phyloP scores from a whole-genome alignment of 2,113 vertebrate species.

The Crotalus helleri region DNA sequence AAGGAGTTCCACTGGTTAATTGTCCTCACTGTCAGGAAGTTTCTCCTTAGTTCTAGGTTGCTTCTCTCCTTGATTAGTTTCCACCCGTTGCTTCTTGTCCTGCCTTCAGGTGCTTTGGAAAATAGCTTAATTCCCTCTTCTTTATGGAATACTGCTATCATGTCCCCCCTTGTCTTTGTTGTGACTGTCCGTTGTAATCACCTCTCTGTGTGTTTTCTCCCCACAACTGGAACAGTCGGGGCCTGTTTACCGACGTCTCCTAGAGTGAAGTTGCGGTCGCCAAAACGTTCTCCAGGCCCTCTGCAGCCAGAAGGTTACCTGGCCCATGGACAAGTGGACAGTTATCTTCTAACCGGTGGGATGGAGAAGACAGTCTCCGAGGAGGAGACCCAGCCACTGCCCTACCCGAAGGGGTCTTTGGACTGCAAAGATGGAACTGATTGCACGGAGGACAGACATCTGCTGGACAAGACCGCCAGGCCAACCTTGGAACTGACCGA shows the following conservation, averaged over 20 bases:
- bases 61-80: too few species aligned
- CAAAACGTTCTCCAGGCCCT: background rate
- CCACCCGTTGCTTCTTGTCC: too few species aligned
- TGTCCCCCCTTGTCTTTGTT: too few species aligned
- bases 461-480: constrained; percentile 65
- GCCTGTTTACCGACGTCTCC: constrained; percentile 26
- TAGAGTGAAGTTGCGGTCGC: constrained; percentile 8
- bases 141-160: too few species aligned
- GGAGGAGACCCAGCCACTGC: constrained; percentile 68
- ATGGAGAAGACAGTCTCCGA: constrained; percentile 85
- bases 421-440: constrained; percentile 69
- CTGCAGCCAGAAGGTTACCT: background rate
- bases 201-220: constrained; percentile 10
- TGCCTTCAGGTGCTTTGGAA: too few species aligned
- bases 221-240: constrained; percentile 29
- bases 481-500: constrained; percentile 49
- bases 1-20: too few species aligned
- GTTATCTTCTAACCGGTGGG: constrained; percentile 35
- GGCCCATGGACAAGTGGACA: constrained; percentile 48
- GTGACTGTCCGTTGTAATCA: background rate
- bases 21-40: too few species aligned
- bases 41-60: too few species aligned
- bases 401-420: constrained; percentile 58
- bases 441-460: constrained; percentile 72
- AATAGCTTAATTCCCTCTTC: too few species aligned